Percentiles rank a stretch among this genome's conserved stretches.
These are phyloP conservation scores for Bubalus kerabau DNA, from an alignment of 2,113 vertebrate species.

Conservation along the genomic window DNA sequence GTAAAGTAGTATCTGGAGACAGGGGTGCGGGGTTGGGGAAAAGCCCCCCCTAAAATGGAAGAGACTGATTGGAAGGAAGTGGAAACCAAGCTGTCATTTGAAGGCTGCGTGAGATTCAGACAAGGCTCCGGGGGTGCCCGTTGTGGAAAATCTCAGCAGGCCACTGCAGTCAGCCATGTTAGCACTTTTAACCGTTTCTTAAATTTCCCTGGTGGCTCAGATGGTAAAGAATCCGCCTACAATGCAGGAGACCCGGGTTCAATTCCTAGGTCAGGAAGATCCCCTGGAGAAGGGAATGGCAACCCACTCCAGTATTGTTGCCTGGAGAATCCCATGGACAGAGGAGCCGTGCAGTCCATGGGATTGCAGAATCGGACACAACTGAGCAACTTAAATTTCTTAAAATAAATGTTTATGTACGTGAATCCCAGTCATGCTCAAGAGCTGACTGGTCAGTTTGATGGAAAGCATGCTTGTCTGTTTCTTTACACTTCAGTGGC, in stretches of 20 bases:
- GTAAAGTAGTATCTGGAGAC: background rate
- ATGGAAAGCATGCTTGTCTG: background rate
- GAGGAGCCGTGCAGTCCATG: background rate
- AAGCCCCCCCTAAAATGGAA: background rate
- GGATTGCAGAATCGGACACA: background rate
- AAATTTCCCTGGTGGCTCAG: background rate
- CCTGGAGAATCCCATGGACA: background rate
- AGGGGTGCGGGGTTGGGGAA: background rate
- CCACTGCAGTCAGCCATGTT: too few relatives aligned
- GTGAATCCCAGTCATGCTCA: background rate
- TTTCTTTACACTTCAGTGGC: background rate
- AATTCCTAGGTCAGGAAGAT: background rate
- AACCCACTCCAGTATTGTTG: background rate
- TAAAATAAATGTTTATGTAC: background rate
- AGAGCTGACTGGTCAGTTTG: background rate
- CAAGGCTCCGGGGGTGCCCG: background rate
- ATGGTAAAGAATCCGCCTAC: background rate
- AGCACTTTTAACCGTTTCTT: background rate
- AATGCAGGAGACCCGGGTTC: background rate
- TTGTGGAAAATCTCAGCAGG: background rate
- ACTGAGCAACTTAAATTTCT: background rate
- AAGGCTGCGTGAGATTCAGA: background rate
- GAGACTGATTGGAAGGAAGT: background rate
- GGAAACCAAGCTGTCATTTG: background rate
- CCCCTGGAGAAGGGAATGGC: background rate